A percentile compares a stretch with the other conserved stretches of the same genome.
Conservation (phyloP, 2,113 vertebrate species). For the Tinamus guttatus region DNA sequence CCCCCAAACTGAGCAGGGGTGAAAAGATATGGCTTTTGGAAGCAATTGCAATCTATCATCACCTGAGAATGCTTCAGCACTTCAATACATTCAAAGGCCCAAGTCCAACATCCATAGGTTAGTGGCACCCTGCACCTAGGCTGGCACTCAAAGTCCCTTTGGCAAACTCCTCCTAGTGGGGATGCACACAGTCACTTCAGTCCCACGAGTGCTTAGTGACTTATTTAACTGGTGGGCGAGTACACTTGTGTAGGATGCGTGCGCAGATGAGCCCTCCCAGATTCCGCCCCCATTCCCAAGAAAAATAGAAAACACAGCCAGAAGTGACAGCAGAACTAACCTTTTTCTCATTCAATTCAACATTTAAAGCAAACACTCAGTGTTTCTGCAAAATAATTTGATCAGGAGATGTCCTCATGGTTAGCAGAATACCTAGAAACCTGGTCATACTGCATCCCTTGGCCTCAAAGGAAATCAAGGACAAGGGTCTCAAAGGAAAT, state of each 20-base stretch:
- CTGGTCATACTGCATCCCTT: neutral
- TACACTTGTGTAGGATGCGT: neutral
- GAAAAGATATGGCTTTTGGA: neutral
- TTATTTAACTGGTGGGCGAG: neutral
- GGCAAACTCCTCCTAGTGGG: neutral
- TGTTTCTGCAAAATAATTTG: neutral
- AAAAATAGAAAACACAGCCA: neutral
- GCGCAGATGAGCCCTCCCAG: neutral
- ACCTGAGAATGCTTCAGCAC: neutral
- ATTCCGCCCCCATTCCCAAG: neutral
- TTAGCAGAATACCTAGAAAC: neutral
- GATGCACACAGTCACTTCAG: neutral
- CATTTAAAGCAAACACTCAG: neutral
- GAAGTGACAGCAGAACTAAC: neutral
- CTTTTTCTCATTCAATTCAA: neutral
- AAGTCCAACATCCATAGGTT: neutral
- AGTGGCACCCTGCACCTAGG: neutral
- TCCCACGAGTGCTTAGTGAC: neutral
- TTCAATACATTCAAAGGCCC: neutral
- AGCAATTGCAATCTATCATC: neutral
- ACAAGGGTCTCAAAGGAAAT: slow-evolving; percentile 1
- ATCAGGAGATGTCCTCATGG: neutral
- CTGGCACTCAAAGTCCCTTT: neutral
- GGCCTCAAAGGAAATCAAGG: neutral
- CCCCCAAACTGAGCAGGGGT: neutral